Evolutionary conservation across 2,113 vertebrate genomes (phyloP).

Genomic region (Nematolebias whitei): DNA sequence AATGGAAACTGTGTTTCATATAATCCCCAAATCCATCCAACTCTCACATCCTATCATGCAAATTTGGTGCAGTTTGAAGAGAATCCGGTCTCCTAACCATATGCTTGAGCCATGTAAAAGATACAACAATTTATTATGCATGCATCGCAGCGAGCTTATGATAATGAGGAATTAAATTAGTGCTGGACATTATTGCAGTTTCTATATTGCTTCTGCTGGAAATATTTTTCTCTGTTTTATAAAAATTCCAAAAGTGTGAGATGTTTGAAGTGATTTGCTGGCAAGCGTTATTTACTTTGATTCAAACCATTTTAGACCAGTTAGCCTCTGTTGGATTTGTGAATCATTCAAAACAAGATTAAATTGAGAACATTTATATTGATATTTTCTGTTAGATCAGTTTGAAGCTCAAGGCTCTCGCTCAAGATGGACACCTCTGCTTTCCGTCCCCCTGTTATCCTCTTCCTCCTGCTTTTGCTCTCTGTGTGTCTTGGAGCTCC

Average conservation of each 20-base stretch:
- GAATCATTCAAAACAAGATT: conserved; percentile 41
- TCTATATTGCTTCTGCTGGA: conserved; percentile 78
- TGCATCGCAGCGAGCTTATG: conserved; percentile 83
- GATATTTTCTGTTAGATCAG: not conserved
- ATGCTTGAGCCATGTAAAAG: conserved; percentile 81
- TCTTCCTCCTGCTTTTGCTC: no score
- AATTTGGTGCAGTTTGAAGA: conserved; percentile 83
- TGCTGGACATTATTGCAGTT: conserved; percentile 83
- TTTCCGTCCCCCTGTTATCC: no score
- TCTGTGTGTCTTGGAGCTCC: no score
- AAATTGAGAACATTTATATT: conserved; percentile 22
- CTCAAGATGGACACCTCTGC: no score
- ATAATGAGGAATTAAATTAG: conserved; percentile 87
- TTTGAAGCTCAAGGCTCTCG: not conserved
- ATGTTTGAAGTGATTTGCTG: conserved; percentile 36
- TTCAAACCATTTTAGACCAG: conserved; percentile 37
- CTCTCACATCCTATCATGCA: conserved; percentile 86
- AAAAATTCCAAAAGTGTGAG: conserved; percentile 64
- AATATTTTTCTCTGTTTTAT: conserved; percentile 75
- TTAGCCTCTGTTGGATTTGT: conserved; percentile 8
- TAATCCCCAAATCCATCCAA: conserved; percentile 86
- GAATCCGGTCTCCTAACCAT: conserved; percentile 78
- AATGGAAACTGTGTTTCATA: conserved; percentile 83
- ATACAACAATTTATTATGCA: conserved; percentile 87
- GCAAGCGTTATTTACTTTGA: not conserved